A percentile compares a stretch with the other conserved stretches of the same genome.
Evolutionary conservation across 2,888 invertebrate genomes (phyloP).

Genomic region (Agrilus cyanescens): DNA sequence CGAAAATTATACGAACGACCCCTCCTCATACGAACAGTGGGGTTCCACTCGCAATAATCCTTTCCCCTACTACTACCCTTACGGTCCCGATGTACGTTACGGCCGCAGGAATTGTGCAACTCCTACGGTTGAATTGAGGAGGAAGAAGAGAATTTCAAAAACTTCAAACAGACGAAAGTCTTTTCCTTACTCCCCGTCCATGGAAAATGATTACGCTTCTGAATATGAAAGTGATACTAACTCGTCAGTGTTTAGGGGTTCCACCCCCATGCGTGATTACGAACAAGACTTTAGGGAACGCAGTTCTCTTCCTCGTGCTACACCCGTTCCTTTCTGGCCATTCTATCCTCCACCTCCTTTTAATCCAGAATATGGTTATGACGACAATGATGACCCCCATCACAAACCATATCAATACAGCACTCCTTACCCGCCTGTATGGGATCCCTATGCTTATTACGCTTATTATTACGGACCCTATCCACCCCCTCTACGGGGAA

Average conservation of each 20-base stretch:
- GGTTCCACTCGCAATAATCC: conserved; percentile 16
- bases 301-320: conserved; percentile 11
- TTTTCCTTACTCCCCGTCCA: too few species aligned
- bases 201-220: conserved; percentile 4
- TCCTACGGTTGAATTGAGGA: conserved; percentile 6
- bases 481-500: conserved; percentile 23
- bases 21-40: conserved; percentile 19
- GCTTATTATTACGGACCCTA: conserved; percentile 10
- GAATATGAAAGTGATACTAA: conserved; percentile 7
- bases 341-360: conserved; percentile 18
- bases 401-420: conserved; percentile 1
- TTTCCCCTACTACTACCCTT: conserved; percentile 16
- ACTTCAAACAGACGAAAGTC: too few species aligned
- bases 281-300: conserved; percentile 6
- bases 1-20: conserved; percentile 27
- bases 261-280: conserved; percentile 1
- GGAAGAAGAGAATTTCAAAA: too few species aligned
- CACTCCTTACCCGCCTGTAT: conserved; percentile 26
- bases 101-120: conserved; percentile 21
- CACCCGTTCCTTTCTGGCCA: conserved; percentile 25
- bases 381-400: background rate
- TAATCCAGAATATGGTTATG: background rate
- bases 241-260: conserved; percentile 7
- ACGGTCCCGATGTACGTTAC: conserved; percentile 24
- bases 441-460: conserved; percentile 25